These are phyloP conservation scores for Cheilosia variabilis DNA, from an alignment of 2,888 invertebrate species.

Conservation along the genomic window DNA sequence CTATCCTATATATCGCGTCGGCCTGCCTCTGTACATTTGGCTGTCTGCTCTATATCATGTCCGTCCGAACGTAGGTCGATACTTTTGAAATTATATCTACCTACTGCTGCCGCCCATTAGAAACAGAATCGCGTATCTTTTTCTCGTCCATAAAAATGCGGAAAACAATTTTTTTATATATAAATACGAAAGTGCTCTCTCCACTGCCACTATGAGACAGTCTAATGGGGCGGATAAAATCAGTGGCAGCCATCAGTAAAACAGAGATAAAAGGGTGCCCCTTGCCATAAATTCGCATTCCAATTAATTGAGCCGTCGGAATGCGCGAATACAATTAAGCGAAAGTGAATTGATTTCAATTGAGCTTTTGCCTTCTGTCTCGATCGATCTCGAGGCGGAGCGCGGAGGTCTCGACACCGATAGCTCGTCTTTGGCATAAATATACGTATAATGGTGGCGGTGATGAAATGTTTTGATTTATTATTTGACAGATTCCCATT, in stretches of 20 bases:
- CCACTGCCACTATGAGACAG: neutral
- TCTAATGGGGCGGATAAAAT: slow-evolving; percentile 50
- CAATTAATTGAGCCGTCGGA: slow-evolving; percentile 63
- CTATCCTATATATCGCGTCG: neutral
- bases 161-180: slow-evolving; percentile 20
- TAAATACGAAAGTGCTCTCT: neutral
- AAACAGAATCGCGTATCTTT: slow-evolving; percentile 38
- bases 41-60: slow-evolving; percentile 31
- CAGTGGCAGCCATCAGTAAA: slow-evolving; percentile 10
- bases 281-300: slow-evolving; percentile 42
- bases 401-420: too few relatives aligned
- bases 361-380: slow-evolving; percentile 55
- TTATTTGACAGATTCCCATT: slow-evolving; percentile 55
- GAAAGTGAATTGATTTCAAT: slow-evolving; percentile 63
- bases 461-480: slow-evolving; percentile 54
- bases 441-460: neutral
- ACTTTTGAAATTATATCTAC: slow-evolving; percentile 43
- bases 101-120: slow-evolving; percentile 34
- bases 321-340: slow-evolving; percentile 55
- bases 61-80: slow-evolving; percentile 52
- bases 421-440: neutral
- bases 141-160: slow-evolving; percentile 47
- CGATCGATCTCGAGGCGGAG: too few relatives aligned
- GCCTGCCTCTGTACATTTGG: neutral
- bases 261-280: slow-evolving; percentile 26